Evolutionary conservation across 2,888 invertebrate genomes (phyloP).

Genomic region (Temnothorax ravouxi): DNA sequence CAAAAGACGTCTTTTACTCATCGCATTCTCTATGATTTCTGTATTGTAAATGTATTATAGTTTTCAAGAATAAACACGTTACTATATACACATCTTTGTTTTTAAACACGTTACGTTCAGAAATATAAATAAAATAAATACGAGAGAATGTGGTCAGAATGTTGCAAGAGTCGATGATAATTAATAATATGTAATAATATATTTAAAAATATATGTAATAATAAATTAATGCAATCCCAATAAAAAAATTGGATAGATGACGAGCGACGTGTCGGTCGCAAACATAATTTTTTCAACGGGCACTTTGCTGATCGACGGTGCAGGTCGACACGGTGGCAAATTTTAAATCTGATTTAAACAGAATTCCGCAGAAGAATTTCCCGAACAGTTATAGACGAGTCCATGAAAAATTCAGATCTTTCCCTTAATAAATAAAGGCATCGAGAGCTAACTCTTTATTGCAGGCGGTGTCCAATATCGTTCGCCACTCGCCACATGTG

Average conservation of each 20-base stretch:
- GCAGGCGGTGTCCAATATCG: conserved; percentile 25
- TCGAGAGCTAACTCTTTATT: conserved; percentile 39
- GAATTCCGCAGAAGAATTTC: background rate
- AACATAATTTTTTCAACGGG: background rate
- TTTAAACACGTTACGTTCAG: background rate
- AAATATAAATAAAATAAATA: background rate
- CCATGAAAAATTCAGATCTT: conserved; percentile 38
- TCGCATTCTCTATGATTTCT: no score
- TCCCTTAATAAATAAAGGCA: conserved; percentile 42
- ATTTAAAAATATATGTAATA: background rate
- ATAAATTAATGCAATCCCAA: background rate
- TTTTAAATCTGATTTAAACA: background rate
- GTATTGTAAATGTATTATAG: background rate
- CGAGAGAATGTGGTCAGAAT: background rate
- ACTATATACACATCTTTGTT: no score
- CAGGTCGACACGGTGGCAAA: background rate
- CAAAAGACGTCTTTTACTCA: background rate
- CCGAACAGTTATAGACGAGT: background rate
- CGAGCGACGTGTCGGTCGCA: background rate
- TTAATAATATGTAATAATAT: background rate
- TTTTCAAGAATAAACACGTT: background rate
- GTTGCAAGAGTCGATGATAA: background rate
- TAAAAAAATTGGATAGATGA: no score
- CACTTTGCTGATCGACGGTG: background rate
- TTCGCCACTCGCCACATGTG: conserved; percentile 46